Percentiles rank a stretch among this genome's conserved stretches.
Conservation (phyloP, 2,888 invertebrate species). For the Allolobophora icterica region DNA sequence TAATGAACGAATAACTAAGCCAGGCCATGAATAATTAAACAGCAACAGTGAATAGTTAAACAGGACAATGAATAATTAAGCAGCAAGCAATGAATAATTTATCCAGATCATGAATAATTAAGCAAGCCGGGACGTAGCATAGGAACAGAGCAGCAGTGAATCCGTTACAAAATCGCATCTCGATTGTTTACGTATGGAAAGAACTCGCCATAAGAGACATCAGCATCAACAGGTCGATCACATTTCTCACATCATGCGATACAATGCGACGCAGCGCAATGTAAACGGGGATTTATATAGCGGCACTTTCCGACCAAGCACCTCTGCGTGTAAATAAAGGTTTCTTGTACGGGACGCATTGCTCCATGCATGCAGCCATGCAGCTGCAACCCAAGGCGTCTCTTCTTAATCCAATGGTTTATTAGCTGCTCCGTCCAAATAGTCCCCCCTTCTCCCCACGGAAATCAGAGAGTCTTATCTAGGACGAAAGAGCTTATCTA, state of each 20-base stretch:
- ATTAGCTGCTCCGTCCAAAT: neutral
- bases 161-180: no score
- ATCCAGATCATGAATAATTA: no score
- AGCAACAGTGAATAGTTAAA: no score
- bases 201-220: no score
- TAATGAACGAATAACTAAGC: no score
- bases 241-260: neutral
- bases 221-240: neutral
- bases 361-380: no score
- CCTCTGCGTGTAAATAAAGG: neutral
- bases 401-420: neutral
- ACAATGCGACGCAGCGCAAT: neutral
- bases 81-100: no score
- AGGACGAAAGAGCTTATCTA: neutral
- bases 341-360: neutral
- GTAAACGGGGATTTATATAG: constrained; percentile 17
- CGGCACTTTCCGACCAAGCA: neutral
- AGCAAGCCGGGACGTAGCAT: neutral
- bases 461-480: no score
- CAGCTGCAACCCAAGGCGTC: neutral
- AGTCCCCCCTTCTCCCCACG: no score
- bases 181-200: no score
- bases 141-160: neutral
- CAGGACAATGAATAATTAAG: no score
- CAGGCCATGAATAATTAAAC: no score